Percentiles rank a stretch among this genome's conserved stretches.
These are phyloP conservation scores for Pelagia noctiluca DNA, from an alignment of 30 jellyfish, hydroid and myxozoan genomes.

Conservation along the genomic window DNA sequence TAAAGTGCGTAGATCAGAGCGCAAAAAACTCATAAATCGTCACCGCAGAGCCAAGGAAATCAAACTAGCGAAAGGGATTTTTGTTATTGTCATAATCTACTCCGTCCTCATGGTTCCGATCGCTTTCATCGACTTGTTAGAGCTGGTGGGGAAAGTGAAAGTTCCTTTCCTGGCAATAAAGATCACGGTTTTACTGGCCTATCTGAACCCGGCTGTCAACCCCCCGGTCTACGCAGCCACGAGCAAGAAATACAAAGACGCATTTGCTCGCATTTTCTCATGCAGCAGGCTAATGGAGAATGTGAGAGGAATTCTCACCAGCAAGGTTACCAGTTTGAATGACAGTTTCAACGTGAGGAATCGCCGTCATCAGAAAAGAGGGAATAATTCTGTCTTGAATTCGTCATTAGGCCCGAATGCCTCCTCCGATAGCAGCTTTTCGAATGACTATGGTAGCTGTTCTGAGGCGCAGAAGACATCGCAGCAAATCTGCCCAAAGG, in stretches of 20 bases:
- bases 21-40: neutral
- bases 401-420: neutral
- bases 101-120: slow-evolving; percentile 41
- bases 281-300: slow-evolving; percentile 2
- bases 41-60: slow-evolving; percentile 29
- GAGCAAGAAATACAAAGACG: slow-evolving; percentile 21
- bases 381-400: neutral
- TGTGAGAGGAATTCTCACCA: neutral
- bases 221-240: slow-evolving; percentile 62
- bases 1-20: neutral
- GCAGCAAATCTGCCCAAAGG: neutral
- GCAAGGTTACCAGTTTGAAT: neutral
- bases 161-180: slow-evolving; percentile 24
- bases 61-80: slow-evolving; percentile 38
- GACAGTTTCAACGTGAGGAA: neutral
- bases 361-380: neutral
- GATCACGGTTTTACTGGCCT: slow-evolving; percentile 33
- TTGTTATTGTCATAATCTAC: slow-evolving; percentile 16
- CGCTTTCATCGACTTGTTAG: slow-evolving; percentile 37
- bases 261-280: slow-evolving; percentile 17
- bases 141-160: neutral
- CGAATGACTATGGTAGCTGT: neutral
- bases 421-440: neutral
- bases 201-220: slow-evolving; percentile 53
- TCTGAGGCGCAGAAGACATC: neutral